Conservation (phyloP, 2,797 vertebrate species). For the Podarcis lilfordi region DNA sequence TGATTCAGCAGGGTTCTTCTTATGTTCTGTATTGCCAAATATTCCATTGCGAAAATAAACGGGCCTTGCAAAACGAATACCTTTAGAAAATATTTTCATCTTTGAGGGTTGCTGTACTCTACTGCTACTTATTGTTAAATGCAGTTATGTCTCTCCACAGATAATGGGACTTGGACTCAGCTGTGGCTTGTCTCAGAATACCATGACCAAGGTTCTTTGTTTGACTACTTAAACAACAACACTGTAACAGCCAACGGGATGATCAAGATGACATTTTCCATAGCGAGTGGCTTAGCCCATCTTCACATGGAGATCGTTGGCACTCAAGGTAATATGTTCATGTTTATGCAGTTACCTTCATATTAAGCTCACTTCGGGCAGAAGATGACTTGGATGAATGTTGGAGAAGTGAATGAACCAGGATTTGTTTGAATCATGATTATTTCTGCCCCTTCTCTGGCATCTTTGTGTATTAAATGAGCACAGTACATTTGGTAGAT, state of each 20-base stretch:
- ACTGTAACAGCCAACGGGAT: conserved; percentile 95
- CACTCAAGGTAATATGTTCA: conserved; percentile 88
- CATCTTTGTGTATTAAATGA: not conserved
- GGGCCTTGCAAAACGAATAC: not conserved
- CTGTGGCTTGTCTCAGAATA: conserved; percentile 98
- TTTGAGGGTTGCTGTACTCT: not conserved
- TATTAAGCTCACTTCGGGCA: not conserved
- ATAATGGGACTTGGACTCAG: conserved; percentile 98
- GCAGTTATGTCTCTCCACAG: conserved; percentile 70
- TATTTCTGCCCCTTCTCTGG: no score
- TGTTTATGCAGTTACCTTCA: not conserved
- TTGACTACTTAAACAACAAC: conserved; percentile 96
- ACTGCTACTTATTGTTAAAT: not conserved
- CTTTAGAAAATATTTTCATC: not conserved
- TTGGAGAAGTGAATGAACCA: no score
- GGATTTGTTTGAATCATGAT: no score
- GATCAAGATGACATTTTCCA: conserved; percentile 94
- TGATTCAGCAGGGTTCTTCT: no score
- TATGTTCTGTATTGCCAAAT: not conserved
- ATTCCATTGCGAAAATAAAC: not conserved
- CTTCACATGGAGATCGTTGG: conserved; percentile 99
- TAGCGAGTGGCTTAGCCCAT: conserved; percentile 94
- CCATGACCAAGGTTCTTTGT: conserved; percentile 95
- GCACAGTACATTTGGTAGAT: not conserved
- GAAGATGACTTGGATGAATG: not conserved